Percentiles rank a stretch among this genome's conserved stretches.
Evolutionary conservation across 1,140 invertebrate species (phyloP).

Genomic region (Archegozetes longisetosus): DNA sequence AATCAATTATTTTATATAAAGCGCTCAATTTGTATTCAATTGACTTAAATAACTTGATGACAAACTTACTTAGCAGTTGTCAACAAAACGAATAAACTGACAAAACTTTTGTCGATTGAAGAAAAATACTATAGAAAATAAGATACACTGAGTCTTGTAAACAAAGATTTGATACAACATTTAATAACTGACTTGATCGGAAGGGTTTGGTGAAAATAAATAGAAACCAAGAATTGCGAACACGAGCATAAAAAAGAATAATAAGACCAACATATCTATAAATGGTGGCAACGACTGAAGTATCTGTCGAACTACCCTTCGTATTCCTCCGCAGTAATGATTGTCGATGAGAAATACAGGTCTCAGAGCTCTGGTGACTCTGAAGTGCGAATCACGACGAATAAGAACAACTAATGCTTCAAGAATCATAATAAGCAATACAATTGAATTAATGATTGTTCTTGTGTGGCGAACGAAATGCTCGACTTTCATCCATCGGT

Average conservation of each 20-base stretch:
- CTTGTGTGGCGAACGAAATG: conserved; percentile 67
- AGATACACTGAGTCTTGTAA: conserved; percentile 47
- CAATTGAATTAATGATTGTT: conserved; percentile 63
- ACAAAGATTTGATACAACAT: neutral
- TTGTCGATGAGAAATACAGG: conserved; percentile 80
- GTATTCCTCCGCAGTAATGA: conserved; percentile 51
- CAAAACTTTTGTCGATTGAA: conserved; percentile 46
- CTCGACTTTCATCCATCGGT: conserved; percentile 66
- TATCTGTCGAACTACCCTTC: conserved; percentile 36
- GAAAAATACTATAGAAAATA: conserved; percentile 33
- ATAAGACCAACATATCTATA: conserved; percentile 64
- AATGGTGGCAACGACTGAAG: conserved; percentile 73
- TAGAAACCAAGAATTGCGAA: conserved; percentile 64
- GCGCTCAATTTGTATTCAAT: neutral
- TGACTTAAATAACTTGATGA: no score
- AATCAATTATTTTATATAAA: conserved; percentile 1
- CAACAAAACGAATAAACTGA: conserved; percentile 72
- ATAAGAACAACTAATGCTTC: conserved; percentile 65
- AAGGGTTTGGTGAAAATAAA: conserved; percentile 48
- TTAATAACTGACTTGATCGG: conserved; percentile 37
- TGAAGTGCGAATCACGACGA: conserved; percentile 65
- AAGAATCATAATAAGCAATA: conserved; percentile 62
- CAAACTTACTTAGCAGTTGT: conserved; percentile 81
- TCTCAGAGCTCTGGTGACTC: conserved; percentile 67
- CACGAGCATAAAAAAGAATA: conserved; percentile 69